Base-by-base conservation (phyloP, 2,113 vertebrate species). In the Ranitomeya variabilis region DNA sequence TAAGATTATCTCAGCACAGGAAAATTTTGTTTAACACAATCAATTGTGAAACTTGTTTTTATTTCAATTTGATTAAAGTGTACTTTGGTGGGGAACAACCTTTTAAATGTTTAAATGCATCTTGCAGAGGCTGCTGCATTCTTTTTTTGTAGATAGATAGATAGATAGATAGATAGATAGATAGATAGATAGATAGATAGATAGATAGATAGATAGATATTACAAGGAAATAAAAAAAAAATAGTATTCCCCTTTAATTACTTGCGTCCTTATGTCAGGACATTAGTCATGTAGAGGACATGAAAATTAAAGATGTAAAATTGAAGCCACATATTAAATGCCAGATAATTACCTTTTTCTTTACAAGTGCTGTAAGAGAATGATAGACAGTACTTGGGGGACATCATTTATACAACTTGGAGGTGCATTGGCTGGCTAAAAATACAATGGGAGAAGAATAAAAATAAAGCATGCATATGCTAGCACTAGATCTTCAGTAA, bases 381-480 rank as follows among this genome's bases (percentile, higher is more conserved):
- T 89, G 87, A 89, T 89, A 78, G 87, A 89, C 87, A 89, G 71
- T 74, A 89, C 87, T 89, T 89, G 87, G 87, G 87, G 87, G 87
- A 89, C 81, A 89, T 89, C 71, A 89, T 83, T 89, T 83, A 84
- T 84, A 78, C 76, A 84, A 89, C 60, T 84, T 57, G 87, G 81
- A 89, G 64, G 81, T 89, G 78, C 66, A 60, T 83, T 84, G 81
- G 51, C 87, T 89, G 37, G 87, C 87, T 89, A 89, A 89, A 89
- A 84, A 89, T 89, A 89, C 87, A 78, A 84, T 89, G 71, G 64
- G 54, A 84, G 55, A 77, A 19, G 80, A 89, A 84, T 89, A 89
- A 89, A 88, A 89, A 89, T 84, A 89, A 89, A 89, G 81, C 81
- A 78, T 89, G 87, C 87, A 89, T 89, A 89, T 89, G 87, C 81